phyloP scores from a whole-genome alignment of 2,113 vertebrate genomes.

The Chlamydotis undulata region DNA sequence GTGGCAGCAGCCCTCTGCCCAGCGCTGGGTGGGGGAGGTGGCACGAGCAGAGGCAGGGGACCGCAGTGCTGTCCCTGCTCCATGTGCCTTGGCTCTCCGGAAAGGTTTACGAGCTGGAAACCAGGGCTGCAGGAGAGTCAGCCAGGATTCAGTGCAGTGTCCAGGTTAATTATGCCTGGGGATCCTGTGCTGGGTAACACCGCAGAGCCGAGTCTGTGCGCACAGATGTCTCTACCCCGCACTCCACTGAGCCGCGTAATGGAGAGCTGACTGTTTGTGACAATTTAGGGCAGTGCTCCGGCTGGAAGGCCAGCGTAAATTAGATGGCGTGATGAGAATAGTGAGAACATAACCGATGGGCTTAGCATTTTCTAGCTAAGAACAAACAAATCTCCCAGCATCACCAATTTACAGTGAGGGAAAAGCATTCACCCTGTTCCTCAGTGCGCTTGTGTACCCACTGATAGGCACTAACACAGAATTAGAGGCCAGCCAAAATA shows the following conservation, averaged over 20 bases:
- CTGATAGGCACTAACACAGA: not conserved
- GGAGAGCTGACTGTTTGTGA: conserved; percentile 42
- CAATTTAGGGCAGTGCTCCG: not conserved
- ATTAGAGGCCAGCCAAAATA: not conserved
- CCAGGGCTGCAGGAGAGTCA: not conserved
- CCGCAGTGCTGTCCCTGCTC: not conserved
- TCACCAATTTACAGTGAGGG: not conserved
- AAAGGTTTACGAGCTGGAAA: conserved; percentile 11
- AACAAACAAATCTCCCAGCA: not conserved
- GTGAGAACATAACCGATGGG: not conserved
- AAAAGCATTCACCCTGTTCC: not conserved
- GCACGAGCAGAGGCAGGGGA: not conserved
- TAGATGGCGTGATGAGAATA: not conserved
- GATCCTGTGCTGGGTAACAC: not conserved
- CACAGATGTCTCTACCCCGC: conserved; percentile 56
- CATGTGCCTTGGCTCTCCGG: not conserved
- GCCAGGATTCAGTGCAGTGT: not conserved
- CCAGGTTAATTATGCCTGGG: not conserved
- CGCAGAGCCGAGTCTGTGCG: not conserved
- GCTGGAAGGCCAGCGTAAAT: conserved; percentile 48
- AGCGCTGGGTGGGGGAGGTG: not conserved
- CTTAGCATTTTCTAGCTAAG: not conserved
- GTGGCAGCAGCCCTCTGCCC: not conserved
- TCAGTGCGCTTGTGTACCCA: not conserved
- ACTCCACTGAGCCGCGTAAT: conserved; percentile 38